These are phyloP conservation scores for Perizoma flavofasciatum DNA, from an alignment of 2,888 invertebrate genomes.

Conservation along the genomic window DNA sequence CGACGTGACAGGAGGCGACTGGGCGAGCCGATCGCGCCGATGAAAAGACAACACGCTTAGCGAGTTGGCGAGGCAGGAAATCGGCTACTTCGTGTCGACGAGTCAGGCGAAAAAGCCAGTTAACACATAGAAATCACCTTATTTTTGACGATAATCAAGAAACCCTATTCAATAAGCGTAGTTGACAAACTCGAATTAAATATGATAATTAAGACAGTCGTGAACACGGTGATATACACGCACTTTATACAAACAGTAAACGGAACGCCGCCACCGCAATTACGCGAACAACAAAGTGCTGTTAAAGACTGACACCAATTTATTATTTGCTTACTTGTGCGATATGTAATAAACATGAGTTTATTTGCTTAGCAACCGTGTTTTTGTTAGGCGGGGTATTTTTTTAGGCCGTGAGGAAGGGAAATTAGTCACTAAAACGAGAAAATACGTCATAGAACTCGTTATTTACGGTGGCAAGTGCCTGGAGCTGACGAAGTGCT, in stretches of 20 bases:
- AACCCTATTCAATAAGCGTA: conserved; percentile 32
- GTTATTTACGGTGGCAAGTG: conserved; percentile 38
- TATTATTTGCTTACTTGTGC: conserved; percentile 39
- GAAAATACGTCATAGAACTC: conserved; percentile 36
- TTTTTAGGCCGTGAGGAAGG: conserved; percentile 15
- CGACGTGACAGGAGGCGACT: conserved; percentile 19
- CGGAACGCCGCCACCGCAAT: conserved; percentile 28
- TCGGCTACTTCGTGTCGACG: conserved; percentile 32
- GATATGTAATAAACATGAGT: conserved; percentile 30
- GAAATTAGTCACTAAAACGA: conserved; percentile 3
- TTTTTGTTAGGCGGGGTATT: conserved; percentile 20
- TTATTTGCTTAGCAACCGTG: conserved; percentile 36
- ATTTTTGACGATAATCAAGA: conserved; percentile 36
- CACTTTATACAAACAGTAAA: conserved; percentile 26
- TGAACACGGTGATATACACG: conserved; percentile 32
- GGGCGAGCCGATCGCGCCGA: conserved; percentile 24
- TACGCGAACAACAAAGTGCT: conserved; percentile 34
- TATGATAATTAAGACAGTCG: conserved; percentile 39
- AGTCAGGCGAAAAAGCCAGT: conserved; percentile 24
- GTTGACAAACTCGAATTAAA: conserved; percentile 29
- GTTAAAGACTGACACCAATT: conserved; percentile 41
- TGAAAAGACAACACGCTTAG: conserved; percentile 27
- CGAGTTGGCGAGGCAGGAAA: conserved; percentile 32
- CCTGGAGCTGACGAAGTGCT: conserved; percentile 2
- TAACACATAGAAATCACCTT: conserved; percentile 38